phyloP scores from a whole-genome alignment of 1,140 invertebrate genomes.

The Coenobita brevimanus region DNA sequence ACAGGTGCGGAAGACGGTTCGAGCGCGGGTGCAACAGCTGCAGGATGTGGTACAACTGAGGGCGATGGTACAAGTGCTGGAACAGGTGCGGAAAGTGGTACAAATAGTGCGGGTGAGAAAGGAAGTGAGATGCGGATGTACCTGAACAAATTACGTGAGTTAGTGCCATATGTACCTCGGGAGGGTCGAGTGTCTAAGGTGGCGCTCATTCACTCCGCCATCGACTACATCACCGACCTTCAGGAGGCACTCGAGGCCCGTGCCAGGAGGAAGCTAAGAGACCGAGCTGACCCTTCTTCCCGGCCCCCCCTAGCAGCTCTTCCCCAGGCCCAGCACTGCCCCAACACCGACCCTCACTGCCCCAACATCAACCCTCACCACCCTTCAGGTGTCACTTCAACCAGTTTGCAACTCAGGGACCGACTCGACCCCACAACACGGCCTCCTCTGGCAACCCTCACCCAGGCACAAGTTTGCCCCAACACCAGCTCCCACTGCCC shows the following conservation, averaged over 20 bases:
- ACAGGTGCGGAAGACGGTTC: slow-evolving; percentile 2
- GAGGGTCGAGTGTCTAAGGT: slow-evolving; percentile 35
- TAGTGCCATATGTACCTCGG: slow-evolving; percentile 55
- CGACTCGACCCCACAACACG: slow-evolving; percentile 21
- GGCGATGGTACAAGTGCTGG: no score
- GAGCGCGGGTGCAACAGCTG: no score
- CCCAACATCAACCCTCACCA: slow-evolving; percentile 25
- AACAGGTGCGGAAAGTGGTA: no score
- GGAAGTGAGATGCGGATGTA: slow-evolving; percentile 59
- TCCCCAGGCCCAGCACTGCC: slow-evolving; percentile 23
- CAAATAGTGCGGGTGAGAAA: neutral
- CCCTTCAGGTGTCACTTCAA: no score
- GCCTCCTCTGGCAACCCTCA: slow-evolving; percentile 36
- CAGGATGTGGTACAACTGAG: no score
- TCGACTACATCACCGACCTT: slow-evolving; percentile 67
- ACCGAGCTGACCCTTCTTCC: slow-evolving; percentile 26
- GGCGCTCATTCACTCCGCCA: slow-evolving; percentile 63
- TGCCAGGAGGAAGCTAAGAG: slow-evolving; percentile 37
- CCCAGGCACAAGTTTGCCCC: slow-evolving; percentile 16
- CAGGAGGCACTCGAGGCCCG: slow-evolving; percentile 61
- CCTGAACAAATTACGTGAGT: slow-evolving; percentile 56
- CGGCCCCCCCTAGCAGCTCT: slow-evolving; percentile 44
- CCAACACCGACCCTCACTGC: slow-evolving; percentile 4
- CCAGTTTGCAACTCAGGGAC: slow-evolving; percentile 36
- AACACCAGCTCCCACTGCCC: neutral